Evolutionary conservation across 2,797 vertebrate species (phyloP).

Genomic region (Oryzias sinensis): DNA sequence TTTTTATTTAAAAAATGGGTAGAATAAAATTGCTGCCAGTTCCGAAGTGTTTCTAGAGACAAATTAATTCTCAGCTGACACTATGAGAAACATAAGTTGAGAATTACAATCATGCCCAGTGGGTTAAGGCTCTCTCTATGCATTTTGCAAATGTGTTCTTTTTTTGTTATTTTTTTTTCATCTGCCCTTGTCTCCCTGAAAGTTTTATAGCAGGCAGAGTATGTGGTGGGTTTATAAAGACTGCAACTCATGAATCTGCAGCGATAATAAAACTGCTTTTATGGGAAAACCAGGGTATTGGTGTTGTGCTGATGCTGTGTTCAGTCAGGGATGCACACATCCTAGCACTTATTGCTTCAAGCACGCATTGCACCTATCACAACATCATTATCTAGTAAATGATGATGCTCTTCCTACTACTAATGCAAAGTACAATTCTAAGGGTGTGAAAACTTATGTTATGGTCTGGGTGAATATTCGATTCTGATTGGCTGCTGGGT

Average conservation of each 20-base stretch:
- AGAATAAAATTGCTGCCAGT: conserved; percentile 21
- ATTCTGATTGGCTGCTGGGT: no score
- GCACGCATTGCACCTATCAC: background rate
- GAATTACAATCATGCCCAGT: conserved; percentile 9
- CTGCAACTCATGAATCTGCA: conserved; percentile 48
- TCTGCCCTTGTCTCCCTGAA: conserved; percentile 5
- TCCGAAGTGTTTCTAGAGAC: conserved; percentile 21
- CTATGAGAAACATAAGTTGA: conserved; percentile 22
- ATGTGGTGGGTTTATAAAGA: conserved; percentile 40
- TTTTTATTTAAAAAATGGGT: no score
- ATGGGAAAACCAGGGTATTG: conserved; percentile 50
- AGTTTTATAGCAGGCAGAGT: conserved; percentile 14
- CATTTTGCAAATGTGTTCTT: conserved; percentile 7
- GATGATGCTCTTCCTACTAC: background rate
- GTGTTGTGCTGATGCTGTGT: conserved; percentile 53
- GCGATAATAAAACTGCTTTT: conserved; percentile 55
- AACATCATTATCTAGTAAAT: conserved; percentile 2
- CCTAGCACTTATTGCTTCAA: conserved; percentile 1
- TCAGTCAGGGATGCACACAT: conserved; percentile 18
- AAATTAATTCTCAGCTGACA: conserved; percentile 33
- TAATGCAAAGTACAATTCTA: background rate
- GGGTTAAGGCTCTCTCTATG: background rate
- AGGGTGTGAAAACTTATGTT: no score
- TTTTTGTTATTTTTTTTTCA: background rate
- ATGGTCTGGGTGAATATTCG: no score